These are phyloP conservation scores for Centruroides vittatus DNA, from an alignment of 1,140 invertebrate genomes.

Conservation along the genomic window DNA sequence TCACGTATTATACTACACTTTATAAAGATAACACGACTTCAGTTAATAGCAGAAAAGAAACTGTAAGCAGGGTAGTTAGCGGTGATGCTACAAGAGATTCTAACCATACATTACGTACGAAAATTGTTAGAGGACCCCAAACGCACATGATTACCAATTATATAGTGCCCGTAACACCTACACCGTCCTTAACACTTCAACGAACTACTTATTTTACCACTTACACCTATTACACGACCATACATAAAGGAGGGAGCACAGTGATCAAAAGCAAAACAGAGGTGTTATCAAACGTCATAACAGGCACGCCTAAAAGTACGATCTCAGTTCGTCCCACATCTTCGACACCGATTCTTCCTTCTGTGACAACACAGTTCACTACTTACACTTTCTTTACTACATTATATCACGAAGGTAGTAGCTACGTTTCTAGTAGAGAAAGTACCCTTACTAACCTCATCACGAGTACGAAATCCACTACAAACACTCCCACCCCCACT, in stretches of 20 bases:
- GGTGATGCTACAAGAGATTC: not conserved
- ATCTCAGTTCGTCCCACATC: no score
- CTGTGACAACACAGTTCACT: slow-evolving; percentile 63
- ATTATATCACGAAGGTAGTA: slow-evolving; percentile 1
- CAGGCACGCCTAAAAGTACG: no score
- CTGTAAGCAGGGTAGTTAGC: slow-evolving; percentile 49
- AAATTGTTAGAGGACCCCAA: no score
- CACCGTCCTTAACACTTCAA: no score
- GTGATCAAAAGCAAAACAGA: slow-evolving; percentile 34
- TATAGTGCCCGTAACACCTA: no score
- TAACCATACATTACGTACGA: no score
- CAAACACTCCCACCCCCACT: no score
- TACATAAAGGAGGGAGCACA: slow-evolving; percentile 61
- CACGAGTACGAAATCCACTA: not conserved
- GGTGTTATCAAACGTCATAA: not conserved
- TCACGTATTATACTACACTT: slow-evolving; percentile 78
- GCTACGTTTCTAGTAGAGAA: slow-evolving; percentile 8
- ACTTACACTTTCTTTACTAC: slow-evolving; percentile 78
- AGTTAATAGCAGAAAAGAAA: slow-evolving; percentile 70
- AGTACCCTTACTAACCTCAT: slow-evolving; percentile 1
- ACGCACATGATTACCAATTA: no score
- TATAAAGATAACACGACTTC: slow-evolving; percentile 48
- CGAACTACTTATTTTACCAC: slow-evolving; percentile 1
- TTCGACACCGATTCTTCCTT: not conserved
- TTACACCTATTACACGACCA: slow-evolving; percentile 34